phyloP scores from a whole-genome alignment of 2,888 invertebrate species.

The Liopterus haemorrhoidalis region DNA sequence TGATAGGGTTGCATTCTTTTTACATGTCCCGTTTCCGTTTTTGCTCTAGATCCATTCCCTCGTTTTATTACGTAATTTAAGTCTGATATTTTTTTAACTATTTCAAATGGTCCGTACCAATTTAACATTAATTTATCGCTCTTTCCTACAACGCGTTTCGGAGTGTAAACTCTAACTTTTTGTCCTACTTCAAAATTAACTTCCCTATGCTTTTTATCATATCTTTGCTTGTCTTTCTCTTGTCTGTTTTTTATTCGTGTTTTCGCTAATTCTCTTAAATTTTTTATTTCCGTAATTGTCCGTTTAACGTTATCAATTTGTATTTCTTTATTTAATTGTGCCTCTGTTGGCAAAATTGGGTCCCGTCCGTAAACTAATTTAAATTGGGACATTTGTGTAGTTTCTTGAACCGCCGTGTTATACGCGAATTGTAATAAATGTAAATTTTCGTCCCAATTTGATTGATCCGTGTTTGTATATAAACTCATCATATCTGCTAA shows the following conservation, averaged over 20 bases:
- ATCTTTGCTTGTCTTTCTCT: conserved; percentile 28
- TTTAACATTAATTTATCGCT: conserved; percentile 29
- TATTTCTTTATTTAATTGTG: conserved; percentile 14
- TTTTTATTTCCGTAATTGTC: conserved; percentile 4
- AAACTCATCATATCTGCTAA: too few relatives aligned
- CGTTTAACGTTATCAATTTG: neutral
- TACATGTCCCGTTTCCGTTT: too few relatives aligned
- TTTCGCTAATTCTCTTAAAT: conserved; percentile 9
- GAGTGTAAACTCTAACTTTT: conserved; percentile 30
- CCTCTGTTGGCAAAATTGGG: conserved; percentile 27
- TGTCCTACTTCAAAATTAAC: too few relatives aligned
- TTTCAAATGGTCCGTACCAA: conserved; percentile 30
- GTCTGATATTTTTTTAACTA: conserved; percentile 23
- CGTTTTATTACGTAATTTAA: conserved; percentile 26
- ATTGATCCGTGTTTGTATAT: too few relatives aligned
- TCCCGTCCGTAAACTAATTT: conserved; percentile 28
- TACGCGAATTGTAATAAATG: too few relatives aligned
- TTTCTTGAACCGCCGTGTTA: conserved; percentile 29
- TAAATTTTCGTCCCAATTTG: too few relatives aligned
- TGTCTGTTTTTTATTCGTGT: conserved; percentile 24
- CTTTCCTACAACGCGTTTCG: conserved; percentile 28
- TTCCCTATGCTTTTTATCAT: conserved; percentile 30
- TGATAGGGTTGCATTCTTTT: conserved; percentile 25
- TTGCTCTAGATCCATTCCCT: conserved; percentile 8
- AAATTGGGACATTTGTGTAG: conserved; percentile 25